Base-by-base conservation (phyloP, 2,888 invertebrate species). In the Diachrysia chrysitis region DNA sequence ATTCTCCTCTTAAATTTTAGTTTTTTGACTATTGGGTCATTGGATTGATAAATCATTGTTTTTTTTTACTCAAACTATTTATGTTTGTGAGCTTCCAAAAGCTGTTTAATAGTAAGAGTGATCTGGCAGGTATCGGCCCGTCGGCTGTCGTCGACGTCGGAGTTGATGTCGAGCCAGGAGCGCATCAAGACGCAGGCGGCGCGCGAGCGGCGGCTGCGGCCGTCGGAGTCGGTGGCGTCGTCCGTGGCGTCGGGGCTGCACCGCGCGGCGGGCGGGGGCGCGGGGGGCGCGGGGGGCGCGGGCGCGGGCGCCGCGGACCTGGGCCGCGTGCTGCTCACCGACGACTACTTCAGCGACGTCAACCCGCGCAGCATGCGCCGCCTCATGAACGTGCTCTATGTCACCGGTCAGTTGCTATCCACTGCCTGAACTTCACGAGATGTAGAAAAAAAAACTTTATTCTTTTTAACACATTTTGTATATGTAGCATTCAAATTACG, bases 281-380 rank as follows among this genome's bases (percentile, higher is more conserved):
- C 70, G 2, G 65, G 80, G 1, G 98, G 97, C 5, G 97, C 98
- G 1, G 97, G 97, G 54, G 95, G 93, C 79, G 87, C 96, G 29
- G 95, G 98, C 53, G n/a, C n/a, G 1, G 98, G 97, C 5, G 97
- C 98, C 1, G 97, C 97, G 54, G 95, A 93, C 79, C 87, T 96
- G 29, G 95, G 98, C 53, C 97, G 98, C 82, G 98, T 99, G 95
- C 95, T 99, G 78, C 96, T 99, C 21, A 99, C 99, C 0, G 99
- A 99, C 88, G 99, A 99, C 92, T 99, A 99, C 95, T 99, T 99
- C 92, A 99, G 99, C 85, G 99, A 99, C 91, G 99, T 99, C 75
- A 99, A 99, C 95, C 99, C 99, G 0, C 96, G 99, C 57, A 99
- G 99, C 85, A 99, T 99, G 99, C 95, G 99, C 72, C 96, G 99